These are phyloP conservation scores for Eurosta solidaginis DNA, from an alignment of 1,140 invertebrate genomes.

Conservation along the genomic window DNA sequence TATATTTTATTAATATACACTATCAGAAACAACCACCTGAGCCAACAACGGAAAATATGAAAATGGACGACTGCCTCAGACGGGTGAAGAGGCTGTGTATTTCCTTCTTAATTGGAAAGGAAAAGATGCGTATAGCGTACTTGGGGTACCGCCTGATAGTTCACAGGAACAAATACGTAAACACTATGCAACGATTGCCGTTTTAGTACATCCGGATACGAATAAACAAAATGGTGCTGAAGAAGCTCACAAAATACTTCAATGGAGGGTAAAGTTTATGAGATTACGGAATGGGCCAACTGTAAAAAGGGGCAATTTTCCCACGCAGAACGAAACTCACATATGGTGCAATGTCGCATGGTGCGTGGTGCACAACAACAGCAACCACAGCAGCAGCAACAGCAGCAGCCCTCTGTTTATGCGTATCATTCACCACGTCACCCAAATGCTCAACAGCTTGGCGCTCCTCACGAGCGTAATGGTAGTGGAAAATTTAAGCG, in stretches of 20 bases:
- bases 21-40: slow-evolving; percentile 51
- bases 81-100: slow-evolving; percentile 93
- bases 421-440: slow-evolving; percentile 39
- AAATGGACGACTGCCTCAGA: slow-evolving; percentile 73
- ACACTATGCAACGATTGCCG: slow-evolving; percentile 90
- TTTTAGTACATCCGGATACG: slow-evolving; percentile 94
- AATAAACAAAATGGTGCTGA: slow-evolving; percentile 92
- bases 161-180: slow-evolving; percentile 92
- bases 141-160: slow-evolving; percentile 81
- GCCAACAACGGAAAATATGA: slow-evolving; percentile 42
- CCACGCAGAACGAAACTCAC: slow-evolving; percentile 82
- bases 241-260: slow-evolving; percentile 93
- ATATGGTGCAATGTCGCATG: slow-evolving; percentile 90
- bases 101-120: slow-evolving; percentile 88
- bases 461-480: slow-evolving; percentile 43
- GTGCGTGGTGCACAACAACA: slow-evolving; percentile 73
- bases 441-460: slow-evolving; percentile 40
- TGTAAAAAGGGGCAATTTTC: slow-evolving; percentile 85
- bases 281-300: slow-evolving; percentile 94
- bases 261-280: slow-evolving; percentile 92
- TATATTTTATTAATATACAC: no score
- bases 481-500: slow-evolving; percentile 38
- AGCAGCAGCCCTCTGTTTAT: slow-evolving; percentile 38
- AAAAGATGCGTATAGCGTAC: no score
- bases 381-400: slow-evolving; percentile 58